phyloP scores from a whole-genome alignment of 1,140 invertebrate species.

The Trinorchestia longiramus region DNA sequence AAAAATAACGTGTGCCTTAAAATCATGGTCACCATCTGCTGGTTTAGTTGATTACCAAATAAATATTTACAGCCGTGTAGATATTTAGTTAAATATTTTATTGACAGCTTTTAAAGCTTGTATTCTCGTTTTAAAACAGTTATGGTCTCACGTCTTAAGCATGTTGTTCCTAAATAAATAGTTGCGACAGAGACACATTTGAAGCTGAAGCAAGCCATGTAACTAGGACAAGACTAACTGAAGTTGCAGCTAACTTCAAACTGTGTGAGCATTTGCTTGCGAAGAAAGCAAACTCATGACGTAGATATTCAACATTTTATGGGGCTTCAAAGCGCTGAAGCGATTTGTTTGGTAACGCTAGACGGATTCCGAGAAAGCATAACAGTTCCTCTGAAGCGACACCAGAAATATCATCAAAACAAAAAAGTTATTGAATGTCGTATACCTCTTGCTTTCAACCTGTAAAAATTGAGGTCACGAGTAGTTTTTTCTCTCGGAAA shows the following conservation, averaged over 20 bases:
- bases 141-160: background rate
- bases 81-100: background rate
- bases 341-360: background rate
- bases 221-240: background rate
- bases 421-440: background rate
- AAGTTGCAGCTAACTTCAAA: background rate
- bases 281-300: background rate
- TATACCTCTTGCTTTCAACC: background rate
- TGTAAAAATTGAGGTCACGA: background rate
- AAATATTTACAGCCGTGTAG: background rate
- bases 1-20: no score
- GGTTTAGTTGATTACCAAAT: no score
- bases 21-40: no score
- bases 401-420: background rate
- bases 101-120: background rate
- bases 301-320: background rate
- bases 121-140: background rate
- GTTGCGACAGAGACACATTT: background rate
- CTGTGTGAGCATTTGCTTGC: background rate
- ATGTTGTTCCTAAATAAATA: background rate
- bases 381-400: background rate
- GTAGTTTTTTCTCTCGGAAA: background rate
- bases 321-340: background rate
- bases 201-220: background rate
- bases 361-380: background rate